These are phyloP conservation scores for Steinernema hermaphroditum DNA, from an alignment of 2,888 invertebrate genomes.

Conservation along the genomic window DNA sequence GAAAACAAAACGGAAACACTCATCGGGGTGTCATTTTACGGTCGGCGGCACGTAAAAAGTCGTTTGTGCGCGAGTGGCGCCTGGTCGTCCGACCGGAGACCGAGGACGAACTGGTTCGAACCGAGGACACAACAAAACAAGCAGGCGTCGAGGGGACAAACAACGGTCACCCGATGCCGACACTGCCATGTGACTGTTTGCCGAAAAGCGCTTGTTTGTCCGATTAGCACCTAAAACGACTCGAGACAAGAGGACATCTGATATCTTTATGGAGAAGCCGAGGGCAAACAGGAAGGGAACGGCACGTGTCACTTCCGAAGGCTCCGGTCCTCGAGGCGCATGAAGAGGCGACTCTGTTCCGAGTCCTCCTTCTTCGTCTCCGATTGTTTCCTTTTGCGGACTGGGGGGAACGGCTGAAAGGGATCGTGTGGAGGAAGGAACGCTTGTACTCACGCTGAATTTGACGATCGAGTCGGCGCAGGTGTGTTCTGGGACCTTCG, in stretches of 20 bases:
- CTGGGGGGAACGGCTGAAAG: background rate
- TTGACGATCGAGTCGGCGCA: background rate
- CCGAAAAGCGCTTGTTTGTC: background rate
- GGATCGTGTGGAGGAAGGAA: background rate
- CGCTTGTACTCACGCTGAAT: background rate
- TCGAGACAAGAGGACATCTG: background rate
- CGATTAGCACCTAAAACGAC: background rate
- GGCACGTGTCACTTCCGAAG: too few species aligned
- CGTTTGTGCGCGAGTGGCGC: background rate
- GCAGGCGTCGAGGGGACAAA: background rate
- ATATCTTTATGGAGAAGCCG: too few species aligned
- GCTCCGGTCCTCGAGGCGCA: background rate
- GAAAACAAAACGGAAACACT: background rate
- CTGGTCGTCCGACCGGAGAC: background rate
- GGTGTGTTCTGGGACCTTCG: background rate
- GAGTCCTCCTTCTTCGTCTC: background rate
- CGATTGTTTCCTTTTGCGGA: slow-evolving; percentile 4
- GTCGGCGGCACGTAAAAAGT: background rate
- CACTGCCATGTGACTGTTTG: background rate
- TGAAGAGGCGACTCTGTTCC: background rate
- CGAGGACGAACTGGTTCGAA: slow-evolving; percentile 19
- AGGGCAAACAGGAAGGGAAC: too few species aligned
- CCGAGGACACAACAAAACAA: slow-evolving; percentile 10
- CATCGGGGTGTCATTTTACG: slow-evolving; percentile 17
- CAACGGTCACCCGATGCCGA: background rate